phyloP scores from a whole-genome alignment of 2,797 vertebrate species.

The Prionace glauca region DNA sequence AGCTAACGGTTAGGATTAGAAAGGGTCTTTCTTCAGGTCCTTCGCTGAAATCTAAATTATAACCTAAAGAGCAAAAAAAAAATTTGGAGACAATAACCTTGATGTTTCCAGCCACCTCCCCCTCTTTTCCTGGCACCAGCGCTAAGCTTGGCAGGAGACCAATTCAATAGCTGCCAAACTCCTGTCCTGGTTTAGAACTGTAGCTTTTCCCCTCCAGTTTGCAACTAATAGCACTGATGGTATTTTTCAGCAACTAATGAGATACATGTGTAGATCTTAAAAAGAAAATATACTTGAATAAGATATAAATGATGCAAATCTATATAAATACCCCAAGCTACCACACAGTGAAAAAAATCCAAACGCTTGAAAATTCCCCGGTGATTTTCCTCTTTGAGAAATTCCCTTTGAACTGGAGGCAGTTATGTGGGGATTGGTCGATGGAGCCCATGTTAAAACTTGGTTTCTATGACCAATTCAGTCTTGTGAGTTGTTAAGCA shows the following conservation, averaged over 20 bases:
- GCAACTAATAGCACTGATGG: not conserved
- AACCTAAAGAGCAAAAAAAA: not conserved
- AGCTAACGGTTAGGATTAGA: not conserved
- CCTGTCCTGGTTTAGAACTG: not conserved
- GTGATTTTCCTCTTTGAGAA: not conserved
- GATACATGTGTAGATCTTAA: not conserved
- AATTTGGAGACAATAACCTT: not conserved
- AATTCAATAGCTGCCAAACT: not conserved
- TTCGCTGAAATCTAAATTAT: not conserved
- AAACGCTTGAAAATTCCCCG: not conserved
- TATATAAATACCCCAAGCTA: not conserved
- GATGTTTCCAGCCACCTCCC: not conserved
- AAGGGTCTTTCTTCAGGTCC: not conserved
- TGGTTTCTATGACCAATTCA: not conserved
- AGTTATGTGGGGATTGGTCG: not conserved
- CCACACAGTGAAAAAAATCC: not conserved
- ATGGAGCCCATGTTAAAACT: not conserved
- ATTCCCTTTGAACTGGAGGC: not conserved
- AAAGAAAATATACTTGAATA: not conserved
- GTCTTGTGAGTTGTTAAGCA: not conserved
- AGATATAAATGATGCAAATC: not conserved
- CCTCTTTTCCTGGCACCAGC: not conserved
- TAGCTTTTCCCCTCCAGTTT: not conserved
- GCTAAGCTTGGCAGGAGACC: not conserved
- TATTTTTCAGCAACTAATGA: not conserved